phyloP scores from a whole-genome alignment of 2,113 vertebrate genomes.

The Daboia siamensis region DNA sequence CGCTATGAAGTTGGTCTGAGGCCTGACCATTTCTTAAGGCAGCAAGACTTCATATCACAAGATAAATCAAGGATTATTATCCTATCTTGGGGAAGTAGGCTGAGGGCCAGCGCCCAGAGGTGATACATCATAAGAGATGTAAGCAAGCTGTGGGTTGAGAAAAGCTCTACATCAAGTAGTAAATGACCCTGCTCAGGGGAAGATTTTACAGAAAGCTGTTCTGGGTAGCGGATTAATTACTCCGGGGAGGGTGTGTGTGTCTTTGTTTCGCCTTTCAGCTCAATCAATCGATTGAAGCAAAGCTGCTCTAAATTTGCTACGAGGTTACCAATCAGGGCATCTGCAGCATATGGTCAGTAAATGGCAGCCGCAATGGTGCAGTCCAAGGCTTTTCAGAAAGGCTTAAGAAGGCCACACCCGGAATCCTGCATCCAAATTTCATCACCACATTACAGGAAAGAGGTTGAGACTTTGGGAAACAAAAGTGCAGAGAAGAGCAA shows the following conservation, averaged over 20 bases:
- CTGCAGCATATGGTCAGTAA: neutral
- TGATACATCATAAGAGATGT: neutral
- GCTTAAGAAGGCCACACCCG: neutral
- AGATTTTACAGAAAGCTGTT: conserved; percentile 41
- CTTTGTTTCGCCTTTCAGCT: neutral
- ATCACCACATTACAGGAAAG: too few species aligned
- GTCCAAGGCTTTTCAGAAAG: neutral
- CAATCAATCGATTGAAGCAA: neutral
- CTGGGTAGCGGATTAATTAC: neutral
- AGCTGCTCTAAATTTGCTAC: neutral
- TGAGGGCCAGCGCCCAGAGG: conserved; percentile 5
- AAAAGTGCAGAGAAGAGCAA: too few species aligned
- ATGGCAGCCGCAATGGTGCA: neutral
- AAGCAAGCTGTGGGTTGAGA: conserved; percentile 34
- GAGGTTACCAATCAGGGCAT: neutral
- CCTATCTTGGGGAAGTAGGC: neutral
- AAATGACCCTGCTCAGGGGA: neutral
- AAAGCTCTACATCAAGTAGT: neutral
- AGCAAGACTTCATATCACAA: conserved; percentile 16
- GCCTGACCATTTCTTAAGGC: conserved; percentile 13
- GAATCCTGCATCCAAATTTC: neutral
- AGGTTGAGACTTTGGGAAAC: too few species aligned
- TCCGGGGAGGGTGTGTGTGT: neutral
- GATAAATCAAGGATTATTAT: conserved; percentile 4
- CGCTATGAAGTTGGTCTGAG: conserved; percentile 28